Base-by-base conservation (phyloP, 2,888 invertebrate genomes). In the Epiblema foenella region DNA sequence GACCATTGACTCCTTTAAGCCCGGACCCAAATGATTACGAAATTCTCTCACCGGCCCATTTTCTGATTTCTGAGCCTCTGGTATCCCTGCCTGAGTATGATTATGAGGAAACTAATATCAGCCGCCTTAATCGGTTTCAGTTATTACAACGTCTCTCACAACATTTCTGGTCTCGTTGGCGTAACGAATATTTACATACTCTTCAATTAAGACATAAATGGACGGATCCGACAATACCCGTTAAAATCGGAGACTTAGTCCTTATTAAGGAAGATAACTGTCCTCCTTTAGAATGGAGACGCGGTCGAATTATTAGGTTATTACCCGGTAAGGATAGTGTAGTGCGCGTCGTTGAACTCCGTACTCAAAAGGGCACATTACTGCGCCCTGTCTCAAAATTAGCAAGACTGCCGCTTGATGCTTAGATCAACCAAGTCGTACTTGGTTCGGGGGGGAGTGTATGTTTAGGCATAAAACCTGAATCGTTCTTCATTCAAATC, bases 211-310 rank as follows among this genome's bases (percentile, higher is more conserved):
- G 11, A 39, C 39, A 11, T 10, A 10, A 39, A 39, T 39, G 11
- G 9, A 39, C 11, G 39, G 39, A 39, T 39, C 9, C 39, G 11
- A 39, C 11, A 39, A 10, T 10, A 39, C 39, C 39, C 11, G 39
- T 10, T 39, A 39, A 39, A n/a, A 2, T 49, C 46, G 52, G 49
- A n/a, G 51, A 63, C 17, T 63, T 52, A 63, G 64, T 64, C 17
- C 18, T 64, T 20, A 57, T 66, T 17, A 57, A 65, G 18, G 66
- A 66, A 15, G 56, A 66, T n/a, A 66, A 66, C 12, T 66, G n/a
- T n/a, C n/a, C 0, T 12, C 29, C 66, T 15, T 42, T 58, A 17
- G 49, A 66, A 46, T 66, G 66, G 66, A 46, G 46, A 57, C 57
- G 57, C n/a, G 57, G 66, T 7, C 42, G 57, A 7, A 29, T 63